These are phyloP conservation scores for Trissolcus basalis DNA, from an alignment of 1,140 invertebrate genomes.

Conservation along the genomic window DNA sequence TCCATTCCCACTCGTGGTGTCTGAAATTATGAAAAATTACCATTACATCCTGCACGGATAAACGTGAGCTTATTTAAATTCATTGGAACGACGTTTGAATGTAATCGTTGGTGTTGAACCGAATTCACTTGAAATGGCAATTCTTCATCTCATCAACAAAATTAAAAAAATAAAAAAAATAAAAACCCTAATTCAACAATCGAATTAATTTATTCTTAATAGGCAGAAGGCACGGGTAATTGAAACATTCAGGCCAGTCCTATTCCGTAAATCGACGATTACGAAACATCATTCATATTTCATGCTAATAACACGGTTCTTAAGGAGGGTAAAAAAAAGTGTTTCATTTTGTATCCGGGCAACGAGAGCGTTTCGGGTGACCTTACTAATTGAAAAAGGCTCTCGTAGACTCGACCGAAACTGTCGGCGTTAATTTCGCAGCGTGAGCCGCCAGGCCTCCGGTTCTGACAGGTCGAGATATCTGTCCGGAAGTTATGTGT, in stretches of 20 bases:
- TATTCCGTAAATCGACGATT: conserved; percentile 3
- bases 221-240: conserved; percentile 10
- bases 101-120: not conserved
- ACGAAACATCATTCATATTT: conserved; percentile 36
- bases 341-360: conserved; percentile 28
- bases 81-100: conserved; percentile 9
- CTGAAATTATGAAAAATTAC: too few relatives aligned
- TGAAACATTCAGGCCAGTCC: conserved; percentile 11
- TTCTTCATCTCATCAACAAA: too few relatives aligned
- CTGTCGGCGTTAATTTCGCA: conserved; percentile 53
- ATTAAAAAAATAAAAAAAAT: conserved; percentile 28
- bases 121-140: too few relatives aligned
- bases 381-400: conserved; percentile 44
- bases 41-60: too few relatives aligned
- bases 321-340: conserved; percentile 12
- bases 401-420: conserved; percentile 45
- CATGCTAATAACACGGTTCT: conserved; percentile 21
- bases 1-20: too few relatives aligned
- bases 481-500: conserved; percentile 58
- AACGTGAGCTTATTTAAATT: not conserved
- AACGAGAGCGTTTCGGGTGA: conserved; percentile 15
- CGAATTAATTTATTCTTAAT: conserved; percentile 20
- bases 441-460: conserved; percentile 16
- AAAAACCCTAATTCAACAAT: conserved; percentile 21
- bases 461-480: conserved; percentile 49